These are phyloP conservation scores for Lutjanus erythropterus DNA, from an alignment of 2,113 vertebrate genomes.

Conservation along the genomic window DNA sequence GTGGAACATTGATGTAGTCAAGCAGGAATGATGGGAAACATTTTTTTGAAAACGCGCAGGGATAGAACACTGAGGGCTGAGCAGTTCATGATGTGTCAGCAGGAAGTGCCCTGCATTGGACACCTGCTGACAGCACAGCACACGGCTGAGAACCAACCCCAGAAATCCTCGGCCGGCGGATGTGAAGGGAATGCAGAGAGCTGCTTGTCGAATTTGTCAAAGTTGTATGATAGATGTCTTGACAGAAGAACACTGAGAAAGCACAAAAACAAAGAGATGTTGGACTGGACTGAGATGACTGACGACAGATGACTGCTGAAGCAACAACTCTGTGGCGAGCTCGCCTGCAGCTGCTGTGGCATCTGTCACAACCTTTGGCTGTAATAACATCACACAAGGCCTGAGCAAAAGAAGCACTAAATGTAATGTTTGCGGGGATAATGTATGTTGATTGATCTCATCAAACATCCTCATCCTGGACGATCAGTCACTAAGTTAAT, in stretches of 20 bases:
- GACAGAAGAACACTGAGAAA: neutral
- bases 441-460: too few species aligned
- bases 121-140: slow-evolving; percentile 20
- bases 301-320: too few species aligned
- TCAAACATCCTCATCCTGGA: too few species aligned
- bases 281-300: neutral
- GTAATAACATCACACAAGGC: too few species aligned
- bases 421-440: too few species aligned
- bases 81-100: neutral
- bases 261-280: neutral
- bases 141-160: neutral
- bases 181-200: neutral
- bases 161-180: neutral
- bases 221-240: neutral
- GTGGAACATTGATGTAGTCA: slow-evolving; percentile 1
- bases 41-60: neutral
- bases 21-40: neutral
- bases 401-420: too few species aligned
- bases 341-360: too few species aligned
- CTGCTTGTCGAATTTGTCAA: slow-evolving; percentile 4
- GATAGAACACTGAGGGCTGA: neutral
- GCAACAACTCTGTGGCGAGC: too few species aligned
- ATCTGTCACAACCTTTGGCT: too few species aligned
- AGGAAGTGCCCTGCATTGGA: neutral
- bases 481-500: too few species aligned